Percentiles rank a stretch among this genome's conserved stretches.
Evolutionary conservation across 92 coral and sea anemone genomes (phyloP).

Genomic region (Paragorgia papillata): DNA sequence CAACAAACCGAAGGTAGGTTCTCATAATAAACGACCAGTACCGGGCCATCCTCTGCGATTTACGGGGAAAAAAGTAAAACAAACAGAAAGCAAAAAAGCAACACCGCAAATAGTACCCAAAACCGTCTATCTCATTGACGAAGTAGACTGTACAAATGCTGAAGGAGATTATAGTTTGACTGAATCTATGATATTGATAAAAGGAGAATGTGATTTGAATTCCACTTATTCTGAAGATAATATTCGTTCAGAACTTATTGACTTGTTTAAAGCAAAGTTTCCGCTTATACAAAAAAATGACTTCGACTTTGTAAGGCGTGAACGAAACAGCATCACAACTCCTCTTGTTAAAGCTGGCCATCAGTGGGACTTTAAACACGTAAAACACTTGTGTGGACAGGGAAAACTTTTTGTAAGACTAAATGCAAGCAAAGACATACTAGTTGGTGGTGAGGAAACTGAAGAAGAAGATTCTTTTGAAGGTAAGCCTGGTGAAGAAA

Average conservation of each 20-base stretch:
- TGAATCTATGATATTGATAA: constrained; percentile 47
- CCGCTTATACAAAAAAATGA: constrained; percentile 34
- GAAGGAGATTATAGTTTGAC: constrained; percentile 54
- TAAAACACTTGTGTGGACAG: constrained; percentile 62
- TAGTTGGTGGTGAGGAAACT: neutral
- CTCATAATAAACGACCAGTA: neutral
- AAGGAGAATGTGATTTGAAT: constrained; percentile 54
- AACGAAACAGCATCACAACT: constrained; percentile 49
- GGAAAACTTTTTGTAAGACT: constrained; percentile 63
- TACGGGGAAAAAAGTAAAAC: constrained; percentile 15
- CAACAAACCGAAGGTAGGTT: neutral
- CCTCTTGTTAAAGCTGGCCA: constrained; percentile 59
- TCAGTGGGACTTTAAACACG: constrained; percentile 64
- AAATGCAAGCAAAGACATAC: constrained; percentile 48
- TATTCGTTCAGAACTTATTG: no score
- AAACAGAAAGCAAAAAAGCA: constrained; percentile 32
- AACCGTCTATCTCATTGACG: constrained; percentile 57
- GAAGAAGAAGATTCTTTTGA: neutral
- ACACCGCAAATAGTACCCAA: constrained; percentile 33
- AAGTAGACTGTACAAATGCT: constrained; percentile 25
- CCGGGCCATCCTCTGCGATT: constrained; percentile 43
- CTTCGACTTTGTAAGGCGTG: constrained; percentile 63
- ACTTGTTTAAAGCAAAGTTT: constrained; percentile 42
- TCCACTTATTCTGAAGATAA: constrained; percentile 35
- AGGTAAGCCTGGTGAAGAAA: neutral